Conservation (phyloP, 2,113 vertebrate species). For the Agelaius tricolor region DNA sequence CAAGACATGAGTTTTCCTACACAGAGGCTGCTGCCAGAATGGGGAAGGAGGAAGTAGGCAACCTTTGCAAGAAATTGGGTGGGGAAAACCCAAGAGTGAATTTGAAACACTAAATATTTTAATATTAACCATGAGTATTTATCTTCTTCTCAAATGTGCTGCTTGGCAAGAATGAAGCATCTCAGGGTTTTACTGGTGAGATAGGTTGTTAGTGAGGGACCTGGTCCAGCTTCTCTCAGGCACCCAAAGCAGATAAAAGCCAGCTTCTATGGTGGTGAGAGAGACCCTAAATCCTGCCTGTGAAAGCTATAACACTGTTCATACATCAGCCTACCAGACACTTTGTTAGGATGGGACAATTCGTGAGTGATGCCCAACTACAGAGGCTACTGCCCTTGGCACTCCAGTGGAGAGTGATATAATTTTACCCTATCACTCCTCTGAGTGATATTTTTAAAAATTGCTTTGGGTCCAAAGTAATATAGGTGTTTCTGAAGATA, state of each 20-base stretch:
- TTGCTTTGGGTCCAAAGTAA: neutral
- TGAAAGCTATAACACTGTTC: neutral
- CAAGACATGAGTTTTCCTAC: neutral
- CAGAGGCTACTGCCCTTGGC: neutral
- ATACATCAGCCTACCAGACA: neutral
- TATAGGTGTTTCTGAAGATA: neutral
- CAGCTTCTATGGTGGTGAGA: neutral
- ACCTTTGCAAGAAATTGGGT: neutral
- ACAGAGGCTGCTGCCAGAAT: neutral
- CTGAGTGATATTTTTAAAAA: neutral
- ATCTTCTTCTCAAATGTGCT: neutral
- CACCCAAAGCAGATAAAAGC: neutral
- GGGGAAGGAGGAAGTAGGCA: neutral
- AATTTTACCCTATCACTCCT: neutral
- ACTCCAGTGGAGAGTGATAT: neutral
- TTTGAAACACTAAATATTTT: neutral
- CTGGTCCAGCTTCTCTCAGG: neutral
- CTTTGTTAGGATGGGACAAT: neutral
- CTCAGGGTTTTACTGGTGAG: neutral
- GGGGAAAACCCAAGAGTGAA: rapidly evolving
- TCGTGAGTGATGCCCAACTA: neutral
- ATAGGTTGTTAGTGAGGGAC: neutral
- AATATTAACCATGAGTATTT: neutral
- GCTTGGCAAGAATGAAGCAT: neutral
- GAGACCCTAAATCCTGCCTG: neutral